These are phyloP conservation scores for Clarias platycephalus DNA, from an alignment of 2,797 vertebrate species.

Conservation along the genomic window DNA sequence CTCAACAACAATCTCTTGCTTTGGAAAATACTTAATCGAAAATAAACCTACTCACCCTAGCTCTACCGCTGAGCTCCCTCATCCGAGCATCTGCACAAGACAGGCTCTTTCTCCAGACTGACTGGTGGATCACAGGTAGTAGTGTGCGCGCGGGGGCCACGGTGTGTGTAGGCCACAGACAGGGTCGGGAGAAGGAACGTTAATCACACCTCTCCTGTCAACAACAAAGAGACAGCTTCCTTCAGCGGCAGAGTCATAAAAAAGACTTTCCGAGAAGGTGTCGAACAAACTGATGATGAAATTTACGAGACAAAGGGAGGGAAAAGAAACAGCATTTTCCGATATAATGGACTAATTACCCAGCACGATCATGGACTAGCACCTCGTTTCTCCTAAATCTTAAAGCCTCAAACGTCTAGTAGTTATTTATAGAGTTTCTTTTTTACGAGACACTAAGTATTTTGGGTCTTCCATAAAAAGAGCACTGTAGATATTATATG, in stretches of 20 bases:
- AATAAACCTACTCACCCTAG: conserved; percentile 18
- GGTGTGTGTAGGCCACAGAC: conserved; percentile 47
- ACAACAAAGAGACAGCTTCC: conserved; percentile 75
- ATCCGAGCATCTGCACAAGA: conserved; percentile 10
- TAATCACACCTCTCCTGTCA: conserved; percentile 76
- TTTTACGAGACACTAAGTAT: neutral
- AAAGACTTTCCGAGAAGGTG: conserved; percentile 57
- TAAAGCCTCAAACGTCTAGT: conserved; percentile 12
- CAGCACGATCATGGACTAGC: neutral
- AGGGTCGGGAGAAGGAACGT: conserved; percentile 75
- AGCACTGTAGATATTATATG: neutral
- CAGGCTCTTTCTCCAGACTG: conserved; percentile 7
- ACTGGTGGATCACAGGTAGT: conserved; percentile 28
- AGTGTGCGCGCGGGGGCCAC: neutral
- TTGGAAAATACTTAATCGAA: conserved; percentile 27
- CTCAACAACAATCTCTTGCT: conserved; percentile 20
- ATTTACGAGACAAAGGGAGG: conserved; percentile 58
- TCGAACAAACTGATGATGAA: conserved; percentile 65
- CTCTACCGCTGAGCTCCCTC: neutral
- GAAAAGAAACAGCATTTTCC: conserved; percentile 45
- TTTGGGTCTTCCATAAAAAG: conserved; percentile 7
- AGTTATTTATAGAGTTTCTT: conserved; percentile 22
- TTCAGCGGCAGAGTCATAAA: conserved; percentile 69
- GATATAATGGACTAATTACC: conserved; percentile 33
- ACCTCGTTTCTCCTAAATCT: neutral